These are phyloP conservation scores for Acropternis orthonyx DNA, from an alignment of 2,797 vertebrate genomes.

Conservation along the genomic window DNA sequence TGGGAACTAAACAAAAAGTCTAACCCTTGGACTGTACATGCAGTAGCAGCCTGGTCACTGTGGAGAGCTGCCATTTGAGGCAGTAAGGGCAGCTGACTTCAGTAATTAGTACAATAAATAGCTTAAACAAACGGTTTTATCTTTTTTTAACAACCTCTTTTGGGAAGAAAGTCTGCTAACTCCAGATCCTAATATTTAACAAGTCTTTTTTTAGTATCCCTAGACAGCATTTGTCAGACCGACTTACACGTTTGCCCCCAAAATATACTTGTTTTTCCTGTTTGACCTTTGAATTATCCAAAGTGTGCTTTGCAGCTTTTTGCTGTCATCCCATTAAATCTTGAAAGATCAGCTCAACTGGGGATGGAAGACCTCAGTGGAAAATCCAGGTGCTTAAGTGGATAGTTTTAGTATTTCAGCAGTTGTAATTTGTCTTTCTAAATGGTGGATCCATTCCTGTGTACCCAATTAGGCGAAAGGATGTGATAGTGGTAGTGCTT, in stretches of 20 bases:
- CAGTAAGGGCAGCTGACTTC: neutral
- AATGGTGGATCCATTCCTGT: neutral
- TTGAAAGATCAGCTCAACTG: neutral
- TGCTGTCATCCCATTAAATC: neutral
- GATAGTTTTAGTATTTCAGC: neutral
- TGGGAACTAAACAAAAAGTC: neutral
- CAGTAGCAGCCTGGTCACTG: neutral
- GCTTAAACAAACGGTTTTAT: neutral
- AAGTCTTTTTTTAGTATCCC: neutral
- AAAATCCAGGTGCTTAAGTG: neutral
- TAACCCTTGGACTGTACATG: neutral
- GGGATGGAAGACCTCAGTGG: neutral
- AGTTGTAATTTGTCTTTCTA: neutral
- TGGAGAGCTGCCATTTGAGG: neutral
- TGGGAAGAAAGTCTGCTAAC: neutral
- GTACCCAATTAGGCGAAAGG: neutral
- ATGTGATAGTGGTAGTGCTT: neutral
- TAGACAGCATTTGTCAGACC: neutral
- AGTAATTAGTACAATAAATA: neutral
- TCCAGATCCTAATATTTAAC: neutral
- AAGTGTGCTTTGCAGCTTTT: neutral
- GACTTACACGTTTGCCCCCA: neutral
- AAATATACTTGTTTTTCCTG: neutral
- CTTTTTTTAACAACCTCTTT: constrained; percentile 10
- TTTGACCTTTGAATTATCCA: neutral